Evolutionary conservation across 2,797 vertebrate species (phyloP), one percentile per base, ranked within the genome.

Genomic region (Acanthis flammea): DNA sequence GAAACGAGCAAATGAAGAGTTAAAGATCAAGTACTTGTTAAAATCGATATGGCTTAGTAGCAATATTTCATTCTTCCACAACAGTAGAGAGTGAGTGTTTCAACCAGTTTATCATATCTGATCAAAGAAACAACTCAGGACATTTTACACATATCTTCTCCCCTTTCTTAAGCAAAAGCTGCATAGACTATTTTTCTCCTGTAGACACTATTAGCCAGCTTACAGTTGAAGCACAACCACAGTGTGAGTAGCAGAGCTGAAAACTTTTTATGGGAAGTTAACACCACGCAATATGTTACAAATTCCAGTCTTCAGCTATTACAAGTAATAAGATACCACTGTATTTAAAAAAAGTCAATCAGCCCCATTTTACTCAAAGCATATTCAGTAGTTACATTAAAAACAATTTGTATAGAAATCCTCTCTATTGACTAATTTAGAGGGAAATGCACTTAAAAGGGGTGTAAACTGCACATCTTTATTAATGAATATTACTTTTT

Each of bases 261-360:
- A 70, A 94, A 96, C 44, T 90, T 92, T 95, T 92, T 91, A 96
- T 88, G 71, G 81, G 90, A 95, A 91, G 78, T 91, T 84, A 91
- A 91, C 68, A 89, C 57, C 48, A 76, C 63, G 84, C 23, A 55
- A 6, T 42, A 94, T 44, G 48, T 91, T 88, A 94, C 72, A 93
- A 94, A 93, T 86, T 91, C 87, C 82, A 90, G 76, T 86, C 78
- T 94, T 92, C 92, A 50, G 76, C 85, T 94, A 76, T 79, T 88
- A 96, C 85, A 95, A 94, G 85, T 73, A 92, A 88, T 73, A 95
- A 95, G 39, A 92, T 82, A 92, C 94, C 77, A 78, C 13, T 37
- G 33, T 80, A 88, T 83, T 86, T 81, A 50, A 86, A 95, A 80
- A 94, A 91, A 84, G 92, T 78, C 86, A 82, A 84, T 94, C 77